Evolutionary conservation across 2,888 invertebrate species (phyloP).

Genomic region (Anthophora plumipes): DNA sequence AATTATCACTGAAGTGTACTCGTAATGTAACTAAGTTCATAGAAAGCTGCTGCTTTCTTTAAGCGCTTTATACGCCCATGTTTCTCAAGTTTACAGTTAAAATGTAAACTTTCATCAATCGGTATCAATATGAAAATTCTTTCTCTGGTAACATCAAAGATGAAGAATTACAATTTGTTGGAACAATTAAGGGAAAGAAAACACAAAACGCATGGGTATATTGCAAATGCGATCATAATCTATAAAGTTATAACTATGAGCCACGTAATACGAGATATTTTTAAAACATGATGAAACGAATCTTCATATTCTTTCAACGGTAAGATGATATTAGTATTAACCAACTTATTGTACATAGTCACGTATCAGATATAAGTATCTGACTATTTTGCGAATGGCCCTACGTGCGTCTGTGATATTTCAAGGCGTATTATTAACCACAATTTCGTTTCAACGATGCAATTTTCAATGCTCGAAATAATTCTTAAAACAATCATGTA

Average conservation of each 20-base stretch:
- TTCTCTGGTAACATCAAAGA: background rate
- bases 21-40: background rate
- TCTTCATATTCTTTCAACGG: background rate
- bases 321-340: background rate
- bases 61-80: background rate
- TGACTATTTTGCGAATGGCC: background rate
- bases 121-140: too few species aligned
- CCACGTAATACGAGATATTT: background rate
- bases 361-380: background rate
- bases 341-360: background rate
- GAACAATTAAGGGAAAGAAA: background rate
- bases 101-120: background rate
- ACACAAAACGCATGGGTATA: background rate
- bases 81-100: background rate
- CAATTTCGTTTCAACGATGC: background rate
- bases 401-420: background rate
- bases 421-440: background rate
- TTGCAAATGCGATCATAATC: background rate
- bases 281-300: background rate
- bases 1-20: background rate
- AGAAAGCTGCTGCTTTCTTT: background rate
- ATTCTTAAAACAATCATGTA: background rate
- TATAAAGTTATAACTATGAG: background rate
- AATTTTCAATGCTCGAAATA: background rate
- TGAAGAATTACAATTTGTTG: background rate